Evolutionary conservation across 2,797 vertebrate species (phyloP).

Genomic region (Lacerta agilis): DNA sequence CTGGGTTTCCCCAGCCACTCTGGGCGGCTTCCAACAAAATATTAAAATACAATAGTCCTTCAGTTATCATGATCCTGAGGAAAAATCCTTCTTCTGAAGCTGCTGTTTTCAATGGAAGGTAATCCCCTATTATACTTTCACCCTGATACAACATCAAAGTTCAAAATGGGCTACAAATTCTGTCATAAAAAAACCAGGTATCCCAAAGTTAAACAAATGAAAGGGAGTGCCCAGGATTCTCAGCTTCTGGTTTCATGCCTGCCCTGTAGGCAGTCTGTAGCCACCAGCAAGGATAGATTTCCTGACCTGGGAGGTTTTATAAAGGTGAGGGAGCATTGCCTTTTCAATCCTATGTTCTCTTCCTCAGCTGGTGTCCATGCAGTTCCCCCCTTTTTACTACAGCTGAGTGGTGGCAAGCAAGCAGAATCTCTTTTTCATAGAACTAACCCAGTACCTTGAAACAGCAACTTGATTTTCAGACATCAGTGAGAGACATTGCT

Average conservation of each 20-base stretch:
- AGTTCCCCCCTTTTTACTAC: background rate
- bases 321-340: background rate
- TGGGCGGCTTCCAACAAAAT: too few relatives aligned
- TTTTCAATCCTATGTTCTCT: background rate
- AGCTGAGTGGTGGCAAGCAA: background rate
- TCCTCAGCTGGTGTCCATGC: background rate
- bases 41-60: too few relatives aligned
- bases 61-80: too few relatives aligned
- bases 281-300: background rate
- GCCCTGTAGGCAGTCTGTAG: background rate
- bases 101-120: background rate
- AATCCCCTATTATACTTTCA: background rate
- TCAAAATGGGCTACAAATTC: background rate
- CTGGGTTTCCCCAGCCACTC: too few relatives aligned
- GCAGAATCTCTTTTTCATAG: background rate
- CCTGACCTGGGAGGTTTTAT: background rate
- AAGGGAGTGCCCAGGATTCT: background rate
- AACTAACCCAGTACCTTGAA: background rate
- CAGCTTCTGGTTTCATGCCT: background rate
- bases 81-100: background rate
- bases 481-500: background rate
- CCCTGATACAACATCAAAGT: background rate
- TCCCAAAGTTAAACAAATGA: background rate
- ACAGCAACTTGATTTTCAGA: background rate
- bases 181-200: background rate